Evolutionary conservation across 2,113 vertebrate genomes (phyloP).

Genomic region (Eolophus roseicapilla): DNA sequence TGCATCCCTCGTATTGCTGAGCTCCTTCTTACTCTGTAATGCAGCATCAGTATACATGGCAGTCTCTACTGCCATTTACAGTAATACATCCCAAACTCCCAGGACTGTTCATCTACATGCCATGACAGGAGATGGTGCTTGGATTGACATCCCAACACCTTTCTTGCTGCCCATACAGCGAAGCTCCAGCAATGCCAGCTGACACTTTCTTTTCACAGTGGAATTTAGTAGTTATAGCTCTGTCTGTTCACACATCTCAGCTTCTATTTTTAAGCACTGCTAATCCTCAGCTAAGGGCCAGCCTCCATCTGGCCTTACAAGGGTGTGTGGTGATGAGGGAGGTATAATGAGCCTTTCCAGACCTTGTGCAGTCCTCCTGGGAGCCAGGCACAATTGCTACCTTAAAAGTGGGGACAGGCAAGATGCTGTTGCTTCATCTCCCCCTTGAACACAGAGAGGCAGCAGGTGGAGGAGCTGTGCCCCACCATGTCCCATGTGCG

Average conservation of each 20-base stretch:
- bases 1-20: neutral
- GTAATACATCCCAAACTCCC: neutral
- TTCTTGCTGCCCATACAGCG: slow-evolving; percentile 39
- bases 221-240: slow-evolving; percentile 34
- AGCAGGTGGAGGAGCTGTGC: neutral
- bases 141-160: slow-evolving; percentile 57
- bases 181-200: slow-evolving; percentile 58
- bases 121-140: neutral
- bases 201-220: slow-evolving; percentile 48
- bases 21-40: neutral
- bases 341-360: neutral
- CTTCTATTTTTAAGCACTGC: slow-evolving; percentile 46
- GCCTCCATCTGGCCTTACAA: slow-evolving; percentile 47
- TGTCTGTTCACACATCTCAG: neutral
- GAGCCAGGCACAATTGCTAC: neutral
- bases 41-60: neutral
- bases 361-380: neutral
- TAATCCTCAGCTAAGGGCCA: slow-evolving; percentile 42
- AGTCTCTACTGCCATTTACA: slow-evolving; percentile 9
- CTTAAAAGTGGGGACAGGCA: neutral
- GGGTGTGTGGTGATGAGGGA: neutral
- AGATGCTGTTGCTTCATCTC: neutral
- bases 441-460: neutral
- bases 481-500: fast-evolving
- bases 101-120: neutral